Percentiles rank a stretch among this genome's conserved stretches.
Conservation (phyloP, 2,888 invertebrate species). For the Sesia bembeciformis region DNA sequence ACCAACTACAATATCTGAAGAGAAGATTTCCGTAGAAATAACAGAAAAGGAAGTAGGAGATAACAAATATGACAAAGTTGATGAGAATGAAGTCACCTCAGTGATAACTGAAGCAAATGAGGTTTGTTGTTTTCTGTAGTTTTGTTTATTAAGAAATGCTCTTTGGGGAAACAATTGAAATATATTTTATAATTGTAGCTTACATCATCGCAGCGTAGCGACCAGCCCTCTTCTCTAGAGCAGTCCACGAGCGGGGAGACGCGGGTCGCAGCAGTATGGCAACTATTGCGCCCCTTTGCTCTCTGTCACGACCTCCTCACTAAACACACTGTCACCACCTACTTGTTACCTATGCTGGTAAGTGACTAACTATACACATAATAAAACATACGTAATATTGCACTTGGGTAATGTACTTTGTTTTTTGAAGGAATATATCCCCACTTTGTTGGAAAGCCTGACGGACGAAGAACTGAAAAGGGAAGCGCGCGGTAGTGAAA, state of each 20-base stretch:
- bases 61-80: slow-evolving; percentile 31
- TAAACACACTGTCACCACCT: slow-evolving; percentile 91
- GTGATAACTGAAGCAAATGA: slow-evolving; percentile 44
- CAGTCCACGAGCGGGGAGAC: slow-evolving; percentile 53
- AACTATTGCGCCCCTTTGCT: slow-evolving; percentile 91
- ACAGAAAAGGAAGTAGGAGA: slow-evolving; percentile 55
- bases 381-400: too few relatives aligned
- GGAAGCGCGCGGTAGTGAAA: slow-evolving; percentile 93
- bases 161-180: background rate
- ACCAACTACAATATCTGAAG: slow-evolving; percentile 49
- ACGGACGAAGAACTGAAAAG: slow-evolving; percentile 97
- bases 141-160: background rate
- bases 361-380: slow-evolving; percentile 31
- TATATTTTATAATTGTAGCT: slow-evolving; percentile 15
- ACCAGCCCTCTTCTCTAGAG: slow-evolving; percentile 56
- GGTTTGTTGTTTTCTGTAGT: slow-evolving; percentile 20
- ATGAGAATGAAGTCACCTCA: slow-evolving; percentile 29
- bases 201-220: slow-evolving; percentile 38
- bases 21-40: slow-evolving; percentile 53
- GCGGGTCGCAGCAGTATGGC: slow-evolving; percentile 63
- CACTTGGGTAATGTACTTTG: background rate
- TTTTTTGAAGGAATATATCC: slow-evolving; percentile 85
- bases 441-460: slow-evolving; percentile 90
- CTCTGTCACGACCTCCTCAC: slow-evolving; percentile 94
- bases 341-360: slow-evolving; percentile 92